Percentiles rank a stretch among this genome's conserved stretches.
Conservation (phyloP, 1,140 invertebrate genomes). For the Caenorhabditis brenneri region DNA sequence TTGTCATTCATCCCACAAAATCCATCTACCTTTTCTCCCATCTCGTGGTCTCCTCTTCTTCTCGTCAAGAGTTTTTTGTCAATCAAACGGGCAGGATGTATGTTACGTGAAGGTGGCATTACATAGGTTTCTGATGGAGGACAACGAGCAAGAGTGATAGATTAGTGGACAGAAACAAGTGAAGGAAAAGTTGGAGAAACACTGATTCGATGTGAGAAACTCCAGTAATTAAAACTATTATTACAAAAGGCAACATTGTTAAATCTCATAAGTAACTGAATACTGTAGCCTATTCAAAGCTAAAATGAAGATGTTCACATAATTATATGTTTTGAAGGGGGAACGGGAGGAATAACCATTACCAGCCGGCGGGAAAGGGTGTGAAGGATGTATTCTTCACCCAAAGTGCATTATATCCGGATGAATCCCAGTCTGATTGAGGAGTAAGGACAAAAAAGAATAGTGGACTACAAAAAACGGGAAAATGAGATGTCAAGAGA, state of each 20-base stretch:
- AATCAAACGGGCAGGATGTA: slow-evolving; percentile 37
- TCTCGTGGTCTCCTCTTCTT: slow-evolving; percentile 1
- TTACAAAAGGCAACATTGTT: background rate
- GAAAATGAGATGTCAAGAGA: slow-evolving; percentile 25
- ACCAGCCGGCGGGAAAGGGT: slow-evolving; percentile 24
- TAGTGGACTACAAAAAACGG: background rate
- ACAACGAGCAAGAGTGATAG: background rate
- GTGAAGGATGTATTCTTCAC: background rate
- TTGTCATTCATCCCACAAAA: background rate
- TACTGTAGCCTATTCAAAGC: background rate
- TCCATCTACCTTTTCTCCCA: background rate
- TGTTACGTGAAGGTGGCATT: slow-evolving; percentile 43
- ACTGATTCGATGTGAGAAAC: background rate
- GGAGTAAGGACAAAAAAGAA: background rate
- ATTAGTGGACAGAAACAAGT: background rate
- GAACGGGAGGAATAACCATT: slow-evolving; percentile 2
- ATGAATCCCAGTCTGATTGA: slow-evolving; percentile 31
- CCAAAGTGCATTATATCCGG: slow-evolving; percentile 32
- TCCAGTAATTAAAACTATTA: background rate
- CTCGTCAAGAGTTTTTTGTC: slow-evolving; percentile 27
- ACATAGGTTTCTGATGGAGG: slow-evolving; percentile 32
- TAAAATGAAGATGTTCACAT: background rate
- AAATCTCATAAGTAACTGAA: background rate
- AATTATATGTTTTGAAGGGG: slow-evolving; percentile 34
- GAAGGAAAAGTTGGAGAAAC: background rate